Evolutionary conservation across 2,888 invertebrate species (phyloP), one percentile per base, ranked within the genome.

Genomic region (Tryphoninae sp.): DNA sequence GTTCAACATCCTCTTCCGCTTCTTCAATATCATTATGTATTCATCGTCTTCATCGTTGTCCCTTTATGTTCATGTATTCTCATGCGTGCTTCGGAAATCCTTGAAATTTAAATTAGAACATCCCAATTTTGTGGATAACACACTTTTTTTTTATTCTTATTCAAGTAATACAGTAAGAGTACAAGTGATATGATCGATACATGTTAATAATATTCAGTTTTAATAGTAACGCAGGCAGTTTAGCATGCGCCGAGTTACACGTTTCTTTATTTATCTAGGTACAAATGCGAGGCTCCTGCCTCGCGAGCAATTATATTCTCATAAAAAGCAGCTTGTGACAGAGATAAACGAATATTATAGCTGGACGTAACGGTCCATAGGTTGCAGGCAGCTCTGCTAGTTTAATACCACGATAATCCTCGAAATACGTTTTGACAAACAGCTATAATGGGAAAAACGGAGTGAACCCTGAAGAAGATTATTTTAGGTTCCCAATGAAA

Each of bases 1-100:
- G 64, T 72, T 86, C 82, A 84, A 80, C 85, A 86, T 85, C 86
- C 62, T 82, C 62, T 81, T 51, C 69, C 72, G 78, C 55, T 69
- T 53, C 58, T 49, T 53, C 62, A 55, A 75, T 62, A 49, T 77
- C 73, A 77, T 80, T 73, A 45, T 51, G 45, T 77, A 51, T 42
- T 73, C 62, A 62, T 61, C 62, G 33, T 51, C 51, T 51, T 13
- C 68, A 19, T 72, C 13, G 11, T 9, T 13, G 33, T 23, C 45
- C 11, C 11, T 7, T n/a, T 11, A 19, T 33, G 40, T 53, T n/a
- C 55, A 49, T 51, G 9, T 61, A 22, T 61, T 45, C 16, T 22
- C 78, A 79, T 76, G 16, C 9, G 76, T 62, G 26, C 40, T 26
- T 8, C 19, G 4, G 23, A 23, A 40, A 23, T 11, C 72, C 82